These are phyloP conservation scores for Phymanthus crucifer DNA, from an alignment of 92 coral and sea anemone species.

Conservation along the genomic window DNA sequence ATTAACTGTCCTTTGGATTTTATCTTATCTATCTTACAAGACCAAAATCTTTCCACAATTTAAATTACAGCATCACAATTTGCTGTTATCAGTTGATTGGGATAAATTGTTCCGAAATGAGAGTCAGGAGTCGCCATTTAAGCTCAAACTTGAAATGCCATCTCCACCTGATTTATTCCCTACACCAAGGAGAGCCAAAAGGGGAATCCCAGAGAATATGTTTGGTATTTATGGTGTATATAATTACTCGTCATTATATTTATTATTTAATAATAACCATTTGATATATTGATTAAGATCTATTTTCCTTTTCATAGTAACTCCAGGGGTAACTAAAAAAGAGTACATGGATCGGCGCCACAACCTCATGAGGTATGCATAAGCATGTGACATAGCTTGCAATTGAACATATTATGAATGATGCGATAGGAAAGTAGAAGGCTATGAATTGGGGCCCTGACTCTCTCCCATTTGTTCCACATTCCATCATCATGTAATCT, in stretches of 20 bases:
- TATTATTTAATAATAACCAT: no score
- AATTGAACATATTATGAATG: background rate
- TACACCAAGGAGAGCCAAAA: conserved; percentile 54
- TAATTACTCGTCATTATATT: no score
- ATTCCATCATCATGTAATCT: no score
- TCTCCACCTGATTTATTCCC: conserved; percentile 64
- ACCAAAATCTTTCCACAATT: background rate
- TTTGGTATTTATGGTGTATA: conserved; percentile 49
- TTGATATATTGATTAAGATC: background rate
- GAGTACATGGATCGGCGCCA: conserved; percentile 89
- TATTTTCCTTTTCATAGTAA: no score
- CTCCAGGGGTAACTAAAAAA: conserved; percentile 91
- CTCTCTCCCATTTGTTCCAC: no score
- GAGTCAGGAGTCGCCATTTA: conserved; percentile 30
- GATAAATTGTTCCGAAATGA: background rate
- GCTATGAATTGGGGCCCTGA: no score
- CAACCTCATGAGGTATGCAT: conserved; percentile 77
- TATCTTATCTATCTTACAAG: background rate
- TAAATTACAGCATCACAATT: background rate
- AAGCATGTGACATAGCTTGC: background rate
- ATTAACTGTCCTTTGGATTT: background rate
- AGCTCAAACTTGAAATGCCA: conserved; percentile 52
- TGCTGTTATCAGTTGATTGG: conserved; percentile 11
- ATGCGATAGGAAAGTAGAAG: background rate
- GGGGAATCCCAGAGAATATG: conserved; percentile 53